Base-by-base conservation (phyloP, 2,113 vertebrate species). In the Pyxicephalus adspersus region DNA sequence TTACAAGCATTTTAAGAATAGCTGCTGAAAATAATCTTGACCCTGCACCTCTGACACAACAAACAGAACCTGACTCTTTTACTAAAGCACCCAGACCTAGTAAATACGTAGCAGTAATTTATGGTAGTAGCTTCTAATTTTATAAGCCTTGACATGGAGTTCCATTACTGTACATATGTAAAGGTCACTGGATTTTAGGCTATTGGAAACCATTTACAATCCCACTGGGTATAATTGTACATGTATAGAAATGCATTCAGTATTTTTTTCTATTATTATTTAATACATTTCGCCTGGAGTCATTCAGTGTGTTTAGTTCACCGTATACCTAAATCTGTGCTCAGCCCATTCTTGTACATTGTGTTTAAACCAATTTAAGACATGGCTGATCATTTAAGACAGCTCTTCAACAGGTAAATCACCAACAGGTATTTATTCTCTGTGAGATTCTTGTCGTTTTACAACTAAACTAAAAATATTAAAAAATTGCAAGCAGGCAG, bases 71-170 rank as follows among this genome's bases (percentile, higher is more conserved):
- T 45, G 31, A 75, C 16, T 22, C 55, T 45, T n/a, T 45, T 38
- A 28, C 60, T 61, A 74, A 23, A 60, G 38, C 15, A 6, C 34
- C 38, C 34, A 55, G 55, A 23, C 15, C 55, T 60, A 60, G 18
- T 60, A 60, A 75, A 75, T 23, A 34, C 29, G 9, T 3, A 5
- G 6, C 28, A 31, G 20, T 75, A 61, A 75, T 61, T 61, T 75
- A 38, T 31, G 23, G 55, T 1, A 23, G 18, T 45, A 38, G 29
- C 29, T 73, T 60, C 55, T 75, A 75, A 75, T 75, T 75, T 61
- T 75, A 61, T 75, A 19, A 13, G 71, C 55, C 45, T 61, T 75
- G 20, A 28, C 25, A 73, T 29, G 52, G 26, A 75, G 22, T 54
- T 23, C 19, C n/a, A 55, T 6, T 74, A n/a, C 54, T 38, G 19